Evolutionary conservation across 2,888 invertebrate species (phyloP), one percentile per base, ranked within the genome.

Genomic region (Stomorhina lunata): DNA sequence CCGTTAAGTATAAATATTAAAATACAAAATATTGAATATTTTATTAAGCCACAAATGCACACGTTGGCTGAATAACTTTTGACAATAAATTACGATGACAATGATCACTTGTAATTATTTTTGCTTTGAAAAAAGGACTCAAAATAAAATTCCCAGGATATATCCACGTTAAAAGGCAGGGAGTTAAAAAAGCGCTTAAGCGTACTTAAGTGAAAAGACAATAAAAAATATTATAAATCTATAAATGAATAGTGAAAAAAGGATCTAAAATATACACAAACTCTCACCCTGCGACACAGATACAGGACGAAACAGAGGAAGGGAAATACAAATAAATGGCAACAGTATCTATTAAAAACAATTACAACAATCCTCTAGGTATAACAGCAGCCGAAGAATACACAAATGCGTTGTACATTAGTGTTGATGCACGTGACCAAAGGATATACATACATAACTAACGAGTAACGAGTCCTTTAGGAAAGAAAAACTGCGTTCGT

Each of bases 311-410:
- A 15, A 50, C 17, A 77, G 48, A 59, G 9, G n/a, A 50, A 48
- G 15, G 9, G 40, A 7, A 73, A 17, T 37, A 29, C 50, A 50
- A 57, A 37, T 66, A 66, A 79, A 79, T 79, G 79, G 75, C 79
- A 79, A 82, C 79, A 71, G 75, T 82, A 80, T 79, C 82, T 82
- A 82, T 82, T 82, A 82, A 82, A 82, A 79, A 82, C 82, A 82
- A 82, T 82, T 82, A 82, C 63, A 71, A 66, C 59, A 66, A 71
- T 80, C 29, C 75, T 76, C 50, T 45, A 71, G 79, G 57, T 72
- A 63, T n/a, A 57, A 27, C 32, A 53, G 9, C 6, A n/a, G 12
- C 17, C n/a, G 10, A 45, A 34, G 12, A 20, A 27, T 61, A 22
- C 59, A 61, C 7, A 27, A 65, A 61, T 68, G 68, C 81, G 61